Evolutionary conservation across 2,888 invertebrate genomes (phyloP).

Genomic region (Noctua janthina): DNA sequence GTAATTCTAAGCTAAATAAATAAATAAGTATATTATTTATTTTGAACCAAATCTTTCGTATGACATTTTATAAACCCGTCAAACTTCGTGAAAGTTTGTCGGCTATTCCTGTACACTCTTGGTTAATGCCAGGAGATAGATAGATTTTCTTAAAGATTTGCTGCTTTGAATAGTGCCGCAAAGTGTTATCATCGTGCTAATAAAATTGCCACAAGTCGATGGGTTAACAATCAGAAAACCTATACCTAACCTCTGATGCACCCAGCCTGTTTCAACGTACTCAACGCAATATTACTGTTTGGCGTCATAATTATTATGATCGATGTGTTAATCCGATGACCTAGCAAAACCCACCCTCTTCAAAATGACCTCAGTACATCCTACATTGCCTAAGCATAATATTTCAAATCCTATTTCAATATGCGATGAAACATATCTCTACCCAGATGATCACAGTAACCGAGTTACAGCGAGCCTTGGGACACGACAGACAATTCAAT

Average conservation of each 20-base stretch:
- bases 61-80: not conserved
- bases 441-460: conserved; percentile 45
- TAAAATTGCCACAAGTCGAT: not conserved
- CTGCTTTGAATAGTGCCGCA: not conserved
- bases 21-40: not conserved
- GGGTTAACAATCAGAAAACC: not conserved
- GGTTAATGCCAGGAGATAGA: not conserved
- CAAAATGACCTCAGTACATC: not conserved
- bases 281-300: not conserved
- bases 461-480: conserved; percentile 26
- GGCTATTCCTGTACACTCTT: not conserved
- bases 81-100: not conserved
- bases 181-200: not conserved
- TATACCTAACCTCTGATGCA: too few species aligned
- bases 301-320: not conserved
- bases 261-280: not conserved
- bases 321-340: not conserved
- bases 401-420: conserved; percentile 34
- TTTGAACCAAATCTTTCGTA: not conserved
- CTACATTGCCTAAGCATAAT: not conserved
- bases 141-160: not conserved
- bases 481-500: conserved; percentile 64
- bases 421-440: conserved; percentile 37
- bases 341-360: not conserved
- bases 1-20: not conserved